Conservation (phyloP, 2,797 vertebrate species). For the Neosalanx taihuensis region DNA sequence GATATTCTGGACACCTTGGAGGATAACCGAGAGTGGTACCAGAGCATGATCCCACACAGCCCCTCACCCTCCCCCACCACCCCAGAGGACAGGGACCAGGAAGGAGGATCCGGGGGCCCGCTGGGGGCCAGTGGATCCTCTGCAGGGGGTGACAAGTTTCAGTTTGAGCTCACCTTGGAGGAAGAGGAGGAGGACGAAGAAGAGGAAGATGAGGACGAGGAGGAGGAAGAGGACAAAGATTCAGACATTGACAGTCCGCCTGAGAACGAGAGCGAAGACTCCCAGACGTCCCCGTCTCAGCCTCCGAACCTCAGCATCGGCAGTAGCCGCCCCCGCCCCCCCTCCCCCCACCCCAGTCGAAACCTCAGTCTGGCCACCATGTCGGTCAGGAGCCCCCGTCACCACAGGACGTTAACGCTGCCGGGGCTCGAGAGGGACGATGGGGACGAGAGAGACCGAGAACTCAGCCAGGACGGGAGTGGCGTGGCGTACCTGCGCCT, state of each 20-base stretch:
- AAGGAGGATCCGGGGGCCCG: conserved; percentile 26
- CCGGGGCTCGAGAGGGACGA: conserved; percentile 14
- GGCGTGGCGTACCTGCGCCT: conserved; percentile 61
- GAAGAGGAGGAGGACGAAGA: conserved; percentile 78
- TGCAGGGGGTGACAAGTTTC: conserved; percentile 76
- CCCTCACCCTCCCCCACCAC: conserved; percentile 66
- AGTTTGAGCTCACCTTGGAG: conserved; percentile 85
- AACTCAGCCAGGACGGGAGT: conserved; percentile 67
- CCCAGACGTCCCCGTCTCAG: conserved; percentile 47
- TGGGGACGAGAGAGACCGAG: conserved; percentile 45
- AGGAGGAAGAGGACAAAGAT: conserved; percentile 61
- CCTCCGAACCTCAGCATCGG: conserved; percentile 49
- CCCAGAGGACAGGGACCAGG: conserved; percentile 45
- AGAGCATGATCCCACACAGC: conserved; percentile 90
- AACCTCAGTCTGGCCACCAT: conserved; percentile 54
- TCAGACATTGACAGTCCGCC: conserved; percentile 71
- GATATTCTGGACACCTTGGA: conserved; percentile 89
- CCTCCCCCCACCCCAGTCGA: conserved; percentile 51
- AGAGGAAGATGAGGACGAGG: conserved; percentile 63
- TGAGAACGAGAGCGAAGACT: conserved; percentile 69
- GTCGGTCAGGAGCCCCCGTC: conserved; percentile 54
- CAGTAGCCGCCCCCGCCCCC: conserved; percentile 50
- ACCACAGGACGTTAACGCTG: conserved; percentile 53
- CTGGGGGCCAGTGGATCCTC: conserved; percentile 29
- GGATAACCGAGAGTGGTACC: conserved; percentile 94